phyloP scores from a whole-genome alignment of 2,888 invertebrate species.

The Rutpela maculata region DNA sequence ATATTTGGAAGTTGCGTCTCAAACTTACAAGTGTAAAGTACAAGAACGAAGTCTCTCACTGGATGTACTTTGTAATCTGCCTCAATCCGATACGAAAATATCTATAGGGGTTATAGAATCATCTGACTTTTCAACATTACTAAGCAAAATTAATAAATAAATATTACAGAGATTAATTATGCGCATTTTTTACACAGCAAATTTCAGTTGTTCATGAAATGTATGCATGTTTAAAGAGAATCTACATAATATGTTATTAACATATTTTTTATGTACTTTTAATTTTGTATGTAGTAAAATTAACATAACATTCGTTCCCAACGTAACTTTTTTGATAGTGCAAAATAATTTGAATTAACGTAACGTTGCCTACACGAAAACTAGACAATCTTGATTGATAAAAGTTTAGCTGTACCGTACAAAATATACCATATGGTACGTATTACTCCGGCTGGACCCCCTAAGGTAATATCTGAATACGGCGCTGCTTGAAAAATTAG shows the following conservation, averaged over 20 bases:
- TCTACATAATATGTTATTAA: conserved; percentile 23
- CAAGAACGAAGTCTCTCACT: no score
- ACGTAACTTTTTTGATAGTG: neutral
- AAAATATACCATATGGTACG: conserved; percentile 32
- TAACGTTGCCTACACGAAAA: neutral
- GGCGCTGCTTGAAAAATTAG: conserved; percentile 51
- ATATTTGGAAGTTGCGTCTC: no score
- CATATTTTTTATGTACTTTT: conserved; percentile 18
- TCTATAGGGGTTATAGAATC: neutral
- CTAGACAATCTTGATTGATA: neutral
- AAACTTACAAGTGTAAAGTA: no score
- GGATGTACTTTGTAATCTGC: no score
- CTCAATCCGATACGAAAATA: no score
- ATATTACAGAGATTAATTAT: conserved; percentile 15
- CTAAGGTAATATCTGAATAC: conserved; percentile 42
- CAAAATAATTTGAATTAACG: neutral
- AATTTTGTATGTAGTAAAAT: conserved; percentile 19
- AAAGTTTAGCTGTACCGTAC: neutral
- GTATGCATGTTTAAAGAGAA: conserved; percentile 15
- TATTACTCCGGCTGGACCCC: conserved; percentile 31
- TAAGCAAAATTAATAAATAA: conserved; percentile 24
- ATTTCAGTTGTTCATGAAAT: conserved; percentile 14
- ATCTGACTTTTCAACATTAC: conserved; percentile 4
- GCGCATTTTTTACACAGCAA: conserved; percentile 14
- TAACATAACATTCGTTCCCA: conserved; percentile 15